These are phyloP conservation scores for Eumeta japonica DNA, from an alignment of 1,140 invertebrate genomes.

Conservation along the genomic window DNA sequence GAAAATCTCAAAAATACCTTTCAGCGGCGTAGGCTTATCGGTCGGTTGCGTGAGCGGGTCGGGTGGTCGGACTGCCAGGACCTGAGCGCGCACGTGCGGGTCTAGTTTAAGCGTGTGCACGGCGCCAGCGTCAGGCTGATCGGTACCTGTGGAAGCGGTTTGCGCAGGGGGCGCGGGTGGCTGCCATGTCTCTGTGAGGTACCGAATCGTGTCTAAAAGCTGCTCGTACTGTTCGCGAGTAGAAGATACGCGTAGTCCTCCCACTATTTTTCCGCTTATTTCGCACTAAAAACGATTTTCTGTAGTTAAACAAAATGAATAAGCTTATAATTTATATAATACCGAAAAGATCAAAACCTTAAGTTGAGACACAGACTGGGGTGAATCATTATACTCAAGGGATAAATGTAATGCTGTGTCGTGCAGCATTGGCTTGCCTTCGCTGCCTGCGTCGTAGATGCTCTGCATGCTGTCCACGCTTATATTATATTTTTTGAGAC, in stretches of 20 bases:
- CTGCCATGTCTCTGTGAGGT: slow-evolving; percentile 17
- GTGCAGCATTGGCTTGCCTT: slow-evolving; percentile 73
- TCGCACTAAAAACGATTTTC: slow-evolving; percentile 52
- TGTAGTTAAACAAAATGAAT: slow-evolving; percentile 1
- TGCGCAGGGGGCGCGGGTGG: slow-evolving; percentile 1
- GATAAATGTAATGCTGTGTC: slow-evolving; percentile 77
- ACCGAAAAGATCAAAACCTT: not conserved
- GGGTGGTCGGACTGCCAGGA: slow-evolving; percentile 26
- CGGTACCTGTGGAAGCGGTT: slow-evolving; percentile 8
- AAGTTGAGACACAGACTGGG: slow-evolving; percentile 8
- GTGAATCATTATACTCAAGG: slow-evolving; percentile 50
- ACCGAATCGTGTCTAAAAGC: slow-evolving; percentile 73
- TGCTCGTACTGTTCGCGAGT: slow-evolving; percentile 87
- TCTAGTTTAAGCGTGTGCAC: slow-evolving; percentile 61
- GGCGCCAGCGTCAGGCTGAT: slow-evolving; percentile 12
- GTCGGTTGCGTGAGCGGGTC: not conserved
- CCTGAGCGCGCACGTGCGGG: slow-evolving; percentile 57
- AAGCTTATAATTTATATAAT: not conserved
- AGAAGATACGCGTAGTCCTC: slow-evolving; percentile 79
- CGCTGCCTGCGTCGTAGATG: slow-evolving; percentile 67
- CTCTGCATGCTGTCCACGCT: slow-evolving; percentile 51
- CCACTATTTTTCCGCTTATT: slow-evolving; percentile 78
- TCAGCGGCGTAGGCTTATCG: no score
- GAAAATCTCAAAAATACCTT: no score
- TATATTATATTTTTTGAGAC: slow-evolving; percentile 28